These are phyloP conservation scores for Crocidura indochinensis DNA, from an alignment of 2,797 vertebrate genomes.

Conservation along the genomic window DNA sequence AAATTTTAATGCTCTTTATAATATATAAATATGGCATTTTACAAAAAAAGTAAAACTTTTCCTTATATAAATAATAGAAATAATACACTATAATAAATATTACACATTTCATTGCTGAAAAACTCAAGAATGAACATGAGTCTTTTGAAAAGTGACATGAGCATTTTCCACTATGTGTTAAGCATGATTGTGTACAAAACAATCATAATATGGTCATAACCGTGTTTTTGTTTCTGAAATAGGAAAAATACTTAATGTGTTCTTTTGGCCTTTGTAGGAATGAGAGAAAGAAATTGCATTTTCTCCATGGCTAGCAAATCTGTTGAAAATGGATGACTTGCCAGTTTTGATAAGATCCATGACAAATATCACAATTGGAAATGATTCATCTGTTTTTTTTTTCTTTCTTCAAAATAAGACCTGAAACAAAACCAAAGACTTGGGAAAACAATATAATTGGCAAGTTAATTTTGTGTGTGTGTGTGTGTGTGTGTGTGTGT, in stretches of 20 bases:
- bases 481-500: constrained; percentile 41
- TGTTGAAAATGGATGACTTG: constrained; percentile 77
- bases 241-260: constrained; percentile 55
- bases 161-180: constrained; percentile 49
- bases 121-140: constrained; percentile 38
- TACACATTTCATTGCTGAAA: constrained; percentile 17
- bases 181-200: constrained; percentile 8
- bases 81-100: constrained; percentile 34
- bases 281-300: constrained; percentile 56
- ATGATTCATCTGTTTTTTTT: constrained; percentile 82
- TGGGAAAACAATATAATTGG: constrained; percentile 75
- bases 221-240: neutral
- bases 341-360: constrained; percentile 82
- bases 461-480: constrained; percentile 67
- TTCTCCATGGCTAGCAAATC: constrained; percentile 69
- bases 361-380: constrained; percentile 75
- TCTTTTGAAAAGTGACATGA: constrained; percentile 54
- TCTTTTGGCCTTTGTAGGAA: constrained; percentile 70
- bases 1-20: neutral
- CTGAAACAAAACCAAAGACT: constrained; percentile 81
- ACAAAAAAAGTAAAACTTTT: constrained; percentile 45
- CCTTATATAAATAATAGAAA: constrained; percentile 32
- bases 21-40: neutral
- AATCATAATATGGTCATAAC: neutral
- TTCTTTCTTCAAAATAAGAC: constrained; percentile 75